Evolutionary conservation across 2,888 invertebrate species (phyloP).

Genomic region (Drosophila borealis): DNA sequence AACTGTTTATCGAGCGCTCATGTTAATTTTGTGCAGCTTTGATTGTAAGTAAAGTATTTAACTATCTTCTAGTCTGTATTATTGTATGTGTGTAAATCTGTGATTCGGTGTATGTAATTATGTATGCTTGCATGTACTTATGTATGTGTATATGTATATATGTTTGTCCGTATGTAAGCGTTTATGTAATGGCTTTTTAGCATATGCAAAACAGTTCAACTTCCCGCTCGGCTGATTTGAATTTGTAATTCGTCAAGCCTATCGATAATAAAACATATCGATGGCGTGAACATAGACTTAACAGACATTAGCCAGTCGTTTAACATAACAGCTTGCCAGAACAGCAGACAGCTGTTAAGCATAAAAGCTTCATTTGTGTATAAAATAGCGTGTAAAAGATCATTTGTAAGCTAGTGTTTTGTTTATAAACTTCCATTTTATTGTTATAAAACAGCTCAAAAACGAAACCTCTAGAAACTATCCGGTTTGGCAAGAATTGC

Average conservation of each 20-base stretch:
- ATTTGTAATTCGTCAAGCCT: not conserved
- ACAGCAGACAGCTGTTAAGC: conserved; percentile 4
- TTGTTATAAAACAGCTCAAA: not conserved
- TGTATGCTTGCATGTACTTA: too few species aligned
- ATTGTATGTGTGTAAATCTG: too few species aligned
- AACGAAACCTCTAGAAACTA: not conserved
- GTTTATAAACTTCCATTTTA: conserved; percentile 13
- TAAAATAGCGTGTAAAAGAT: not conserved
- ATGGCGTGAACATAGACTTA: not conserved
- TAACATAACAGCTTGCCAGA: conserved; percentile 14
- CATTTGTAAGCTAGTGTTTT: conserved; percentile 9
- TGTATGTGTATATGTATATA: too few species aligned
- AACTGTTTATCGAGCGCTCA: too few species aligned
- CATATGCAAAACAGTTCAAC: too few species aligned
- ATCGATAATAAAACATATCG: conserved; percentile 18
- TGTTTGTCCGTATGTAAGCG: too few species aligned
- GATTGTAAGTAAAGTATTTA: too few species aligned
- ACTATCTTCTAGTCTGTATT: too few species aligned
- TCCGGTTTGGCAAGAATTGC: conserved; percentile 4
- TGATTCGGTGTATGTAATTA: too few species aligned
- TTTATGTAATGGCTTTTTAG: too few species aligned
- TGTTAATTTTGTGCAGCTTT: too few species aligned
- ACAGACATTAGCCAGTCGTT: too few species aligned
- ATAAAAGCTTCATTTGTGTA: conserved; percentile 30
- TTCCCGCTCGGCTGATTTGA: not conserved